phyloP scores from a whole-genome alignment of 1,140 invertebrate genomes.

The Bombyx mandarina region DNA sequence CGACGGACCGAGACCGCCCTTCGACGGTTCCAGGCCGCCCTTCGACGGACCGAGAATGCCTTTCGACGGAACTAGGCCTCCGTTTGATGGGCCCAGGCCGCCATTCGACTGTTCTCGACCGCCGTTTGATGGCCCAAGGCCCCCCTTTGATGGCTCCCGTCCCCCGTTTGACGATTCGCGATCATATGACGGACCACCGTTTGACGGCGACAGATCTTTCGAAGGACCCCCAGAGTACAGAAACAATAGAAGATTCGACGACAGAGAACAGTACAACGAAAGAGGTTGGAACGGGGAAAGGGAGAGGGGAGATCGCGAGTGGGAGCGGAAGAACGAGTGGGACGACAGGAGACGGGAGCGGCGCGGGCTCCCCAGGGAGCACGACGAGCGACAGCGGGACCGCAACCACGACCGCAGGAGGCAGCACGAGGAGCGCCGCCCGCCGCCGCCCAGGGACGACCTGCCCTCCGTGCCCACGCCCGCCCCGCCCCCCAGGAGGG shows the following conservation, averaged over 20 bases:
- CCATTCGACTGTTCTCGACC: slow-evolving; percentile 35
- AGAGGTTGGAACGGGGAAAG: slow-evolving; percentile 50
- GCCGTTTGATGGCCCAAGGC: slow-evolving; percentile 24
- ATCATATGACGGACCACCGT: slow-evolving; percentile 22
- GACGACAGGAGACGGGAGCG: slow-evolving; percentile 40
- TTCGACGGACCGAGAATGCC: slow-evolving; percentile 34
- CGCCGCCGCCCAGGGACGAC: neutral
- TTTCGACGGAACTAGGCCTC: slow-evolving; percentile 50
- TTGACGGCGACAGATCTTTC: slow-evolving; percentile 31
- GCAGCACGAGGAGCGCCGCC: slow-evolving; percentile 7
- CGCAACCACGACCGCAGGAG: slow-evolving; percentile 11
- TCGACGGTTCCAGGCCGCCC: slow-evolving; percentile 34
- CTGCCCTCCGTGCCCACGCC: slow-evolving; percentile 13
- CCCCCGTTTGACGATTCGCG: slow-evolving; percentile 19
- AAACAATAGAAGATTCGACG: slow-evolving; percentile 46
- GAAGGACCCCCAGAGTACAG: slow-evolving; percentile 49
- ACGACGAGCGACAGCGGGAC: slow-evolving; percentile 11
- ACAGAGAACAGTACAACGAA: slow-evolving; percentile 45
- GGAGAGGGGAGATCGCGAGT: slow-evolving; percentile 36
- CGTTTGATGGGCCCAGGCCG: slow-evolving; percentile 27
- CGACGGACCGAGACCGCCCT: slow-evolving; percentile 46
- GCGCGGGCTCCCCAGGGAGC: slow-evolving; percentile 7
- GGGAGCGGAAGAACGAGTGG: slow-evolving; percentile 49
- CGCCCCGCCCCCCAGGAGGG: slow-evolving; percentile 32
- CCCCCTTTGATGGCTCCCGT: slow-evolving; percentile 6